Evolutionary conservation across 2,113 vertebrate species (phyloP).

Genomic region (Psophia crepitans): DNA sequence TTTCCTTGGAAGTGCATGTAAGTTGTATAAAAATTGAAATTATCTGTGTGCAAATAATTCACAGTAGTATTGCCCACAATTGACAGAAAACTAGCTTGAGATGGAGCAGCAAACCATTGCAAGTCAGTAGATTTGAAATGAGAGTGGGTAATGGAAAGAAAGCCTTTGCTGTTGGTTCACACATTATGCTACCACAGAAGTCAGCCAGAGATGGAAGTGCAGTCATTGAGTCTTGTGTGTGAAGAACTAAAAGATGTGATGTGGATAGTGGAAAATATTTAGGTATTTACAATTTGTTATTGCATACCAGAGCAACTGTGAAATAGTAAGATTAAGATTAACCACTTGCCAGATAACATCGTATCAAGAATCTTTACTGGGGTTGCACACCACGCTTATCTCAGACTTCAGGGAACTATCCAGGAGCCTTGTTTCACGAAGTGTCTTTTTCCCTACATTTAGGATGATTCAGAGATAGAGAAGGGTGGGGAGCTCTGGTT

Average conservation of each 20-base stretch:
- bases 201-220: not conserved
- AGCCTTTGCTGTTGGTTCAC: not conserved
- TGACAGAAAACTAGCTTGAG: not conserved
- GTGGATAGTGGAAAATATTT: not conserved
- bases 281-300: constrained; percentile 57
- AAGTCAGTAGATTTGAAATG: not conserved
- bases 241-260: not conserved
- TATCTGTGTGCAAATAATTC: not conserved
- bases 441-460: not conserved
- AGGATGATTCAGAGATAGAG: not conserved
- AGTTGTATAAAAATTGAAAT: not conserved
- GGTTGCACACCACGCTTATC: constrained; percentile 18
- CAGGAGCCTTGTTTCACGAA: not conserved
- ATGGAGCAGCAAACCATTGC: not conserved
- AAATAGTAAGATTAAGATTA: constrained; percentile 38
- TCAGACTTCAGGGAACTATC: not conserved
- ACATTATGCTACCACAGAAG: not conserved
- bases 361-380: not conserved
- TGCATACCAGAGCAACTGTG: constrained; percentile 36
- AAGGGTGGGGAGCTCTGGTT: not conserved
- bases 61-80: not conserved
- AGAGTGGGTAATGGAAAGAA: not conserved
- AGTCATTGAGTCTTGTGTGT: not conserved
- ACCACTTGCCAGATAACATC: constrained; percentile 25
- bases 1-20: not conserved